Evolutionary conservation across 2,113 vertebrate genomes (phyloP).

Genomic region (Neolamprologus fasciatus): DNA sequence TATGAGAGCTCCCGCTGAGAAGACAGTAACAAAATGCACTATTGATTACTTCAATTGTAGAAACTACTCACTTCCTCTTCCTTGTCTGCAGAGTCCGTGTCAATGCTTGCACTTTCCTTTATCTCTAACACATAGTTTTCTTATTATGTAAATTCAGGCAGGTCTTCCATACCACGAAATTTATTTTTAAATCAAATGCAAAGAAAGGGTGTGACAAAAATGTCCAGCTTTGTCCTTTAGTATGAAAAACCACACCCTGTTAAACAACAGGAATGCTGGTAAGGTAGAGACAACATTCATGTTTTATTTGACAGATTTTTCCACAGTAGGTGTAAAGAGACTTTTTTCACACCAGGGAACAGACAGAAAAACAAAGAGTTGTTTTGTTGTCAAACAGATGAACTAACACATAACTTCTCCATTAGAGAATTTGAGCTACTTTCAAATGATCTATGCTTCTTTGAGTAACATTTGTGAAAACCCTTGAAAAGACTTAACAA

Average conservation of each 20-base stretch:
- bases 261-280: background rate
- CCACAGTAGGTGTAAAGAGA: background rate
- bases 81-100: background rate
- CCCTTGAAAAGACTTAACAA: background rate
- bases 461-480: background rate
- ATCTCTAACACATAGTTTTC: background rate
- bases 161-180: background rate
- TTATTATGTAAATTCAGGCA: background rate
- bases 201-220: background rate
- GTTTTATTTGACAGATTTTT: background rate
- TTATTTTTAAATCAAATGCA: background rate
- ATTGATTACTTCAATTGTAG: background rate
- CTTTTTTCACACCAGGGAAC: background rate
- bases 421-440: background rate
- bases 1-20: constrained; percentile 72
- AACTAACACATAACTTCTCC: background rate
- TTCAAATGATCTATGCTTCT: background rate
- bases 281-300: background rate
- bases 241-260: background rate
- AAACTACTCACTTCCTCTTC: background rate
- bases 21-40: background rate
- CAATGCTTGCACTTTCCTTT: background rate
- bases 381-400: background rate
- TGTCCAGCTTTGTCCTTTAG: background rate
- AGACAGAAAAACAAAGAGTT: background rate